Conservation (phyloP, 2,113 vertebrate genomes). For the Chlorodrepanis virens region DNA sequence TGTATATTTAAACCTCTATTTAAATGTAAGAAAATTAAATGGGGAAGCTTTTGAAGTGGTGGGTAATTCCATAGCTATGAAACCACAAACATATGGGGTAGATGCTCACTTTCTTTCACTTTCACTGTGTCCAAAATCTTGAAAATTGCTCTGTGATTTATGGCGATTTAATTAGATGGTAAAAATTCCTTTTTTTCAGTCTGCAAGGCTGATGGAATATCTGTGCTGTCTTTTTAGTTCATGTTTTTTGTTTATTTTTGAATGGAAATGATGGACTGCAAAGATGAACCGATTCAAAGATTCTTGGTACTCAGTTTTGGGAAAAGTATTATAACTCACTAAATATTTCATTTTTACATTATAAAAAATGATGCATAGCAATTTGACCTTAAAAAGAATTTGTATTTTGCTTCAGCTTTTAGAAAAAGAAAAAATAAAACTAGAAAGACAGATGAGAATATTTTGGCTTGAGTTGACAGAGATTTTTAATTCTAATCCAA, state of each 20-base stretch:
- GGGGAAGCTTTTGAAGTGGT: background rate
- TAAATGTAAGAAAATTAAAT: background rate
- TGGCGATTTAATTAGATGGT: background rate
- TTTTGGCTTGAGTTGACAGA: background rate
- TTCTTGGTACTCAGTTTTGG: background rate
- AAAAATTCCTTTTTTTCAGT: background rate
- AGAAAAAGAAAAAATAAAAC: background rate
- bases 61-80: background rate
- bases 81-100: background rate
- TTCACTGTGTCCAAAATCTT: background rate
- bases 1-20: background rate
- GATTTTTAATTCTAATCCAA: background rate
- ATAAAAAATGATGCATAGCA: background rate
- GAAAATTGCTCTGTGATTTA: background rate
- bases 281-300: background rate
- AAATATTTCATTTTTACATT: background rate
- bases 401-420: background rate
- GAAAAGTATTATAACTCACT: background rate
- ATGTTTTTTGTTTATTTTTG: background rate
- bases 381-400: background rate
- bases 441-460: background rate
- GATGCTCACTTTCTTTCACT: background rate
- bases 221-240: fast-evolving
- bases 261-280: background rate
- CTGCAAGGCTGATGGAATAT: background rate